Evolutionary conservation across 2,888 invertebrate genomes (phyloP), one percentile per base, ranked within the genome.

Genomic region (Nymphalis urticae): DNA sequence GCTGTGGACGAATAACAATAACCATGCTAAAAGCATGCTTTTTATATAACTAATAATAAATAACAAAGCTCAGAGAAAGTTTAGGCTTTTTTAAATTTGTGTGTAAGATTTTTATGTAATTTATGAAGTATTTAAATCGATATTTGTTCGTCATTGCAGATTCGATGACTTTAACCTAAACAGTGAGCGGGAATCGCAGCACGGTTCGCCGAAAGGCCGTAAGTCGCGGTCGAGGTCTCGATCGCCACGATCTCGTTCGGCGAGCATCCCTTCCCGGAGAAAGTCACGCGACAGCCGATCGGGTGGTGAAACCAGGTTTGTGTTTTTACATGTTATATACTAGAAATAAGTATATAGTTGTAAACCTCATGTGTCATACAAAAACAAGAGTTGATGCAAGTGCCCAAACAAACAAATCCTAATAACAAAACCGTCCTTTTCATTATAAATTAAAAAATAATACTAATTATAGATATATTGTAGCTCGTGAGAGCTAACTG

Each of bases 151-250:
- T 62, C 5, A 19, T 63, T 67, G 24, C 81, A 93, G 93, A 82
- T 93, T 89, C 78, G 93, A 93, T 79, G 93, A 93, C 78, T 93
- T 93, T 84, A 92, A 92, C 78, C 77, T 93, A 81, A 93, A 93
- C 79, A 93, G 92, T 78, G 93, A 93, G 81, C 89, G 90, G 19
- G 92, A 91, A 77, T 77, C 82, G 5, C 74, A 72, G 66, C 73
- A 69, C 66, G 76, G 75, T 7, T 86, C 92, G 59, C 91, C 92
- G 51, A 85, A 85, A 70, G 79, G 79, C 6, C 84, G 85, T 68
- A 85, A 84, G 80, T 83, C 88, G 17, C 81, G 82, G 53, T 63
- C 63, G 47, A 48, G 68, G 53, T 63, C 66, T 16, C 79, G 85
- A 3, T 86, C 87, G 71, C 83, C 82, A 62, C 78, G 80, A 3